These are phyloP conservation scores for Polydrusus tereticollis DNA, from an alignment of 2,888 invertebrate genomes.

Conservation along the genomic window DNA sequence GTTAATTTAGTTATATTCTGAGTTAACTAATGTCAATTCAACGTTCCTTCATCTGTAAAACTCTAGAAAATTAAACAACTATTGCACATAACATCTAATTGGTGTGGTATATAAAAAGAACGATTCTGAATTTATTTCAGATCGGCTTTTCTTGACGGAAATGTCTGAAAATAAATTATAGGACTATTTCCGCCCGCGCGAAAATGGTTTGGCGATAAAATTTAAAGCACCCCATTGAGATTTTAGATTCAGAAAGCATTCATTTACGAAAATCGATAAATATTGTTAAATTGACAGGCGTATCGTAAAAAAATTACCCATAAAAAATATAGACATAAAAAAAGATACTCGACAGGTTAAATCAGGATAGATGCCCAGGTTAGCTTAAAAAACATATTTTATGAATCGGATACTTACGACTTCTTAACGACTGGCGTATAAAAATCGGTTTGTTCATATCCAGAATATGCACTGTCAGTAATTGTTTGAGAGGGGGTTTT, in stretches of 20 bases:
- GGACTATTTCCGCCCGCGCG: background rate
- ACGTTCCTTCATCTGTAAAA: no score
- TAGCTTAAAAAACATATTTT: background rate
- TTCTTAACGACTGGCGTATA: background rate
- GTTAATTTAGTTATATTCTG: no score
- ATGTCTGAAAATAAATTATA: background rate
- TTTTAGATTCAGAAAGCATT: background rate
- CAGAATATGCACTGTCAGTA: background rate
- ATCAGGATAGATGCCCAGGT: background rate
- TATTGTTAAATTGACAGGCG: slow-evolving; percentile 3
- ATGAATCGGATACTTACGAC: background rate
- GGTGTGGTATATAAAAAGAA: background rate
- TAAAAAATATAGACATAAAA: slow-evolving; percentile 6
- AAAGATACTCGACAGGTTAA: background rate
- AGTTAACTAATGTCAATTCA: no score
- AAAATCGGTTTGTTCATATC: background rate
- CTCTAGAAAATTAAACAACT: no score
- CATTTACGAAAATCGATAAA: slow-evolving; percentile 3
- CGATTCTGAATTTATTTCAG: background rate
- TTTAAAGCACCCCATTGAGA: slow-evolving; percentile 4
- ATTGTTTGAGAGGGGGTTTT: background rate
- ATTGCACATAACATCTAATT: background rate
- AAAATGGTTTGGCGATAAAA: background rate
- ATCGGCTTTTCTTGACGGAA: background rate
- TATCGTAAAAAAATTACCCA: background rate